phyloP scores from a whole-genome alignment of 2,797 vertebrate genomes.

The Gephyroberyx darwinii region DNA sequence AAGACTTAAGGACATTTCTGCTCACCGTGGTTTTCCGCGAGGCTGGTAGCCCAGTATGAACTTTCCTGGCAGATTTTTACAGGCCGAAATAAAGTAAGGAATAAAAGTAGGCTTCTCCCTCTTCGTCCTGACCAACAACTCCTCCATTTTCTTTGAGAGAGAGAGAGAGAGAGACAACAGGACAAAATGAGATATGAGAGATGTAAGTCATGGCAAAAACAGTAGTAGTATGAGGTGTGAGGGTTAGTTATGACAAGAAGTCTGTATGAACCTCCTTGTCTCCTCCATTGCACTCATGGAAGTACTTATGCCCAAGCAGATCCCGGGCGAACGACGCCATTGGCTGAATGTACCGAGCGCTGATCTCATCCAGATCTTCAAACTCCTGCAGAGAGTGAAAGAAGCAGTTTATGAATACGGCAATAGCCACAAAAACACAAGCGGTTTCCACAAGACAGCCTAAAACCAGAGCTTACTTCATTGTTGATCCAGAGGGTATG shows the following conservation, averaged over 20 bases:
- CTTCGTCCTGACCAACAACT: constrained; percentile 91
- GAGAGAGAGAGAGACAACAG: constrained; percentile 5
- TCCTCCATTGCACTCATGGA: constrained; percentile 92
- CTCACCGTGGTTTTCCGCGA: constrained; percentile 96
- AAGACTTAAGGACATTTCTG: not conserved
- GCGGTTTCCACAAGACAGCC: not conserved
- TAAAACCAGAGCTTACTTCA: constrained; percentile 80
- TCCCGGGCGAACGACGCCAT: constrained; percentile 98
- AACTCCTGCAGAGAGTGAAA: constrained; percentile 86
- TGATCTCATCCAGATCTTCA: constrained; percentile 99
- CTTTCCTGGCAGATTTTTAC: constrained; percentile 96
- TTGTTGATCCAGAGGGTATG: constrained; percentile 97
- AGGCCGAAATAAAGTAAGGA: constrained; percentile 95
- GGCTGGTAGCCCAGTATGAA: constrained; percentile 99
- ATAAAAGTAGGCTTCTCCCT: constrained; percentile 99
- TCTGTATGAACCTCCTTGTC: constrained; percentile 86
- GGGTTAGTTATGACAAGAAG: not conserved
- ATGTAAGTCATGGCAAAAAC: not conserved
- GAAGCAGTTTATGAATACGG: not conserved
- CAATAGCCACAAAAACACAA: not conserved
- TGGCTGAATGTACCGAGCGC: constrained; percentile 96
- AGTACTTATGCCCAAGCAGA: constrained; percentile 95
- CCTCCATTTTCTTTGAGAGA: constrained; percentile 92
- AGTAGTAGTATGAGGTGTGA: not conserved
- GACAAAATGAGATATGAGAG: not conserved